A percentile compares a stretch with the other conserved stretches of the same genome.
phyloP scores from a whole-genome alignment of 2,113 vertebrate genomes.

The Amia ocellicauda region DNA sequence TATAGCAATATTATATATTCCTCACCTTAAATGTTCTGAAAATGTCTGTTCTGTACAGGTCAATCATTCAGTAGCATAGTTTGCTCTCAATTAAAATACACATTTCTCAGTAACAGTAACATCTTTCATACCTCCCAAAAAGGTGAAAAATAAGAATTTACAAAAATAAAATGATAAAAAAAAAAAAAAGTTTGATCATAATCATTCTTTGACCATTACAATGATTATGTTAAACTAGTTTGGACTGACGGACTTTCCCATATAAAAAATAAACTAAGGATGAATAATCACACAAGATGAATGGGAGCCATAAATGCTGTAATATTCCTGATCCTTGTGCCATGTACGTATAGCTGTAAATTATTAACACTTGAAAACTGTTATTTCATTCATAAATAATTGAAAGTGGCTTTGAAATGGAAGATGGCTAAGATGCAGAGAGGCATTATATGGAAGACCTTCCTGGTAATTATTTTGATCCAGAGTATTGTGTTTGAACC shows the following conservation, averaged over 20 bases:
- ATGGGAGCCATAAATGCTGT: constrained; percentile 61
- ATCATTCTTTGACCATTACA: too few species aligned
- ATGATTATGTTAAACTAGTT: too few species aligned
- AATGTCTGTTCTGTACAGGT: too few species aligned
- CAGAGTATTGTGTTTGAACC: constrained; percentile 17
- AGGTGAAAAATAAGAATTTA: too few species aligned
- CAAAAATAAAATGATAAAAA: too few species aligned
- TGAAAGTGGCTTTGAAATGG: constrained; percentile 52
- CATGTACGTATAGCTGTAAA: constrained; percentile 70
- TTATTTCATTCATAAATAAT: constrained; percentile 80
- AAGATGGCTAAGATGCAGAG: constrained; percentile 43
- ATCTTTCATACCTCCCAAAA: too few species aligned
- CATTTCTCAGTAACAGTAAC: too few species aligned
- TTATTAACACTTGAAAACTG: constrained; percentile 74
- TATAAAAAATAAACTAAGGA: constrained; percentile 43
- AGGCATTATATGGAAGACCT: constrained; percentile 33
- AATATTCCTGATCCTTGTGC: constrained; percentile 53
- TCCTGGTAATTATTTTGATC: constrained; percentile 42
- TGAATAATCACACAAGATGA: constrained; percentile 57
- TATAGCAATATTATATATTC: too few species aligned
- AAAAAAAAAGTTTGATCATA: too few species aligned
- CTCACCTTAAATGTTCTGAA: too few species aligned
- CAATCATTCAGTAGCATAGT: too few species aligned
- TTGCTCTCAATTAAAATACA: too few species aligned
- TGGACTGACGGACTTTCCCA: constrained; percentile 14